Conservation (phyloP, 2,888 invertebrate species). For the Scaptomyza cyrtandrae region DNA sequence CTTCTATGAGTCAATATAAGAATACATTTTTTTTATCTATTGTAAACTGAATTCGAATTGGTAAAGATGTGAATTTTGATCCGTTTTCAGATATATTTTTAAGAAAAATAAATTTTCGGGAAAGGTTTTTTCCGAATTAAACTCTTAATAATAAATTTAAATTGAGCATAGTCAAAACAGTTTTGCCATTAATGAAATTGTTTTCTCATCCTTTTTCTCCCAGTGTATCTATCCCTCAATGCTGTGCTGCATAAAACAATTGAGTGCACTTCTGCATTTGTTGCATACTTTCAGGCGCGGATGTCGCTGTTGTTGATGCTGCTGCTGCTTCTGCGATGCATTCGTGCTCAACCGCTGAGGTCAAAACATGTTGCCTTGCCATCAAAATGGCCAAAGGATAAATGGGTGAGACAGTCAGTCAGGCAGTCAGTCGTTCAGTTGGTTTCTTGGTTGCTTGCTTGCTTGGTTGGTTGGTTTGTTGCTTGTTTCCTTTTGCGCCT, state of each 20-base stretch:
- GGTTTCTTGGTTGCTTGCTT: constrained; percentile 3
- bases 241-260: constrained; percentile 50
- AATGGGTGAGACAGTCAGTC: constrained; percentile 34
- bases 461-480: no score
- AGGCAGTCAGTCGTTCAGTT: constrained; percentile 43
- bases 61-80: not conserved
- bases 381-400: constrained; percentile 26
- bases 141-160: no score
- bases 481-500: constrained; percentile 1
- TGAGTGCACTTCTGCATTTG: constrained; percentile 64
- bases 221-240: constrained; percentile 4
- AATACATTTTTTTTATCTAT: no score
- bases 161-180: no score
- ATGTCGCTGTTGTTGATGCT: constrained; percentile 19
- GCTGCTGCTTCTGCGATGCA: constrained; percentile 9
- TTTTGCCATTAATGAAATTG: no score
- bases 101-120: no score
- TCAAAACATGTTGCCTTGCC: constrained; percentile 29
- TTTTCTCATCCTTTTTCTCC: not conserved
- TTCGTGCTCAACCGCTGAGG: constrained; percentile 35
- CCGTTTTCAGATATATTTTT: no score
- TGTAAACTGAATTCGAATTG: not conserved
- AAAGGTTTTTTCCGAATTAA: no score
- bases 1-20: no score
- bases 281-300: constrained; percentile 65